Evolutionary conservation across 2,113 vertebrate species (phyloP), one percentile per base, ranked within the genome.

Genomic region (Oxyura jamaicensis): DNA sequence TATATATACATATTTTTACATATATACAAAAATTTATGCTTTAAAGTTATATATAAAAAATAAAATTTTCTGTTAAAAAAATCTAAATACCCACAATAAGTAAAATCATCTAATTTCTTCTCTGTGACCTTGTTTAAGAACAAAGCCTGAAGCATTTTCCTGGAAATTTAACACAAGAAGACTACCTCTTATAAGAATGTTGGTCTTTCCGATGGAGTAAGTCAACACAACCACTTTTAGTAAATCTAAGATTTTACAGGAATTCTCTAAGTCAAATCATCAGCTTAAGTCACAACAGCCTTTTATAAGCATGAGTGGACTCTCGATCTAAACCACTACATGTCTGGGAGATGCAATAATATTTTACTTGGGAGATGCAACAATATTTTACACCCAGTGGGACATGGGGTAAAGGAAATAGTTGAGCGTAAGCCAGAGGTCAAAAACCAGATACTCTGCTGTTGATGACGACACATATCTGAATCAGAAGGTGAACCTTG

Each of bases 381-480:
- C 53, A 9, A 11, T 11, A 8, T 48, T 39, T 50, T 58, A 26
- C 31, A 18, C 36, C 35, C 8, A 41, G 5, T n/a, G 44, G 81
- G 72, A 36, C 6, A 2, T 0, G 3, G 60, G 19, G 3, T 6
- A 13, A 26, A 52, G 58, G 42, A 18, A 68, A 33, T 1, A 60
- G 68, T 44, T 48, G 67, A 69, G 28, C n/a, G 36, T 0, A 1
- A 84, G 53, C 20, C 1, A 0, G 13, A 44, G 29, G 17, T 11
- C 31, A 65, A 42, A 85, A 78, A 23, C 52, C 16, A 48, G 42
- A 23, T 6, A 12, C 16, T 79, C 42, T 33, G 63, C 15, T 89
- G 55, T 14, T 76, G 56, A 22, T 66, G 41, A 17, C 9, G 13
- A 11, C 42, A 39, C 8, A 3, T 0, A 12, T 16, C 58, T 58